A percentile compares a stretch with the other conserved stretches of the same genome.
Conservation (phyloP, 1,140 invertebrate species). For the Drosophila fuyamai region DNA sequence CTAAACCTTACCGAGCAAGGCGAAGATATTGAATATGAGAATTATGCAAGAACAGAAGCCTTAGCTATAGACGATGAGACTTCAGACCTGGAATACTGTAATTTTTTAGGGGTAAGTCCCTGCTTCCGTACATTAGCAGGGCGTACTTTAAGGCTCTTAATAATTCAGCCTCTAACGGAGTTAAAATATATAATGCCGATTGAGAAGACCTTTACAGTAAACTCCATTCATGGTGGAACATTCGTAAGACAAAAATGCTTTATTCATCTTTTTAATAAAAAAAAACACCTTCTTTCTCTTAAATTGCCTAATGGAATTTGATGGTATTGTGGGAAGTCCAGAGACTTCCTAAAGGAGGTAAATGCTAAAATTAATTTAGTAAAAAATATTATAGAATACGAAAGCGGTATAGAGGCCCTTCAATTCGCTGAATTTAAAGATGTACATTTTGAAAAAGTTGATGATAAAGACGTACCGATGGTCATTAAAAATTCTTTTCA, state of each 20-base stretch:
- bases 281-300: no score
- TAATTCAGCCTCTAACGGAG: neutral
- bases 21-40: neutral
- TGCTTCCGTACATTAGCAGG: neutral
- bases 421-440: no score
- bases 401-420: no score
- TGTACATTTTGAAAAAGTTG: no score
- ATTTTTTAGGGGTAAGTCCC: neutral
- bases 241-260: neutral
- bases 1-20: neutral
- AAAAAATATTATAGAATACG: no score
- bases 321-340: no score
- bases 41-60: neutral
- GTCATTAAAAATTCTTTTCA: no score
- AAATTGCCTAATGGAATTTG: no score
- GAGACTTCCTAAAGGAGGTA: no score
- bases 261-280: slow-evolving; percentile 3
- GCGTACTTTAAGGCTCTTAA: neutral
- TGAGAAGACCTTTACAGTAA: neutral
- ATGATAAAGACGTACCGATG: no score
- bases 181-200: neutral
- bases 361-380: no score
- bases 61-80: neutral
- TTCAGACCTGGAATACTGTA: neutral
- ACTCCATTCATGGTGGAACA: no score